phyloP scores from a whole-genome alignment of 2,113 vertebrate genomes.

The Alethe castanea region DNA sequence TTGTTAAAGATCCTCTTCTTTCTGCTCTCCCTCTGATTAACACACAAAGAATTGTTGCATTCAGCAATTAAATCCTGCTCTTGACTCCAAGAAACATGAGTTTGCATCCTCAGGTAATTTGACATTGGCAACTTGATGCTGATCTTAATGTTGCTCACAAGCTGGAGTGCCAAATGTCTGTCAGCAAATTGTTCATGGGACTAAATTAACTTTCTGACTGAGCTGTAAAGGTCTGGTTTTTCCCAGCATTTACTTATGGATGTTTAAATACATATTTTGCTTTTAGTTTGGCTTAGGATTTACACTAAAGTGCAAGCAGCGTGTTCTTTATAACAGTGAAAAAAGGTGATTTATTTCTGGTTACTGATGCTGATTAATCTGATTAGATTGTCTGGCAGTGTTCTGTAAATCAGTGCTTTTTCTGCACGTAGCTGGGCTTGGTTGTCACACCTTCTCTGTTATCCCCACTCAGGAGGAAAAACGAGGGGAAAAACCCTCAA shows the following conservation, averaged over 20 bases:
- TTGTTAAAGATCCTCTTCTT: neutral
- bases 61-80: neutral
- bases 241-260: rapidly evolving
- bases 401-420: neutral
- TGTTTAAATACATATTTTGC: neutral
- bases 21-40: neutral
- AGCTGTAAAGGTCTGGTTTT: neutral
- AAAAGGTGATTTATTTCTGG: neutral
- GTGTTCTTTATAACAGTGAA: neutral
- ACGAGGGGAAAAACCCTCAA: neutral
- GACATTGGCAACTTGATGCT: neutral
- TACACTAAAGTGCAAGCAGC: neutral
- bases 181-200: neutral
- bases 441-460: neutral
- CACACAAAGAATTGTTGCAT: neutral
- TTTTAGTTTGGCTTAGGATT: neutral
- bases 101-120: constrained; percentile 24
- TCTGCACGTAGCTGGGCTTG: neutral
- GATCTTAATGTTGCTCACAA: neutral
- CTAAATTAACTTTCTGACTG: neutral
- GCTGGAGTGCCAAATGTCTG: neutral
- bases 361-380: neutral
- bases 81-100: neutral
- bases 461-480: neutral
- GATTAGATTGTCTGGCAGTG: neutral